These are phyloP conservation scores for Saturnia japonica DNA, from an alignment of 2,888 invertebrate species.

Conservation along the genomic window DNA sequence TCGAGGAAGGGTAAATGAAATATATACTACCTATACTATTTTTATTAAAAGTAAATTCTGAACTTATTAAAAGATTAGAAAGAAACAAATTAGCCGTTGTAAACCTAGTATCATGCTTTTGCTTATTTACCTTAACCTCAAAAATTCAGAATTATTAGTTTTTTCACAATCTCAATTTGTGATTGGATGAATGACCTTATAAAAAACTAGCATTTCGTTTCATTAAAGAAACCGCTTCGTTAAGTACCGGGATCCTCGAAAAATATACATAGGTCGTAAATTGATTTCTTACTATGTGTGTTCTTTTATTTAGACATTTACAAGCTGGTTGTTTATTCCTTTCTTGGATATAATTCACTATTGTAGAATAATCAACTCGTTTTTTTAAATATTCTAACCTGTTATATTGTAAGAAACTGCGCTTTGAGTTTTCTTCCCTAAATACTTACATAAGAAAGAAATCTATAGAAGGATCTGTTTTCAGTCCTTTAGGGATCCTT, in stretches of 20 bases:
- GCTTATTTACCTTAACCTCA: too few species aligned
- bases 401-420: background rate
- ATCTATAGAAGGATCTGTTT: conserved; percentile 66
- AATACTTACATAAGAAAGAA: conserved; percentile 46
- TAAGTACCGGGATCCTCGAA: too few species aligned
- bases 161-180: too few species aligned
- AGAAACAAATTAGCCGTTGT: background rate
- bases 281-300: too few species aligned
- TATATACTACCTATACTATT: conserved; percentile 47
- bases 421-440: conserved; percentile 35
- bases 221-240: too few species aligned
- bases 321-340: background rate
- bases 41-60: conserved; percentile 51
- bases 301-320: background rate
- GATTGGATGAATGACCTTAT: too few species aligned
- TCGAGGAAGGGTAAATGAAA: conserved; percentile 67
- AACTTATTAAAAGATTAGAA: background rate
- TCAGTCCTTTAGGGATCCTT: conserved; percentile 73
- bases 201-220: too few species aligned
- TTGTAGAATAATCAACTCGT: background rate
- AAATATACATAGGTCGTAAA: too few species aligned
- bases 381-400: background rate
- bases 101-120: too few species aligned
- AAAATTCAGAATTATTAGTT: too few species aligned
- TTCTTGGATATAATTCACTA: background rate